Evolutionary conservation across 2,888 invertebrate species (phyloP).

Genomic region (Pimpla rufipes): DNA sequence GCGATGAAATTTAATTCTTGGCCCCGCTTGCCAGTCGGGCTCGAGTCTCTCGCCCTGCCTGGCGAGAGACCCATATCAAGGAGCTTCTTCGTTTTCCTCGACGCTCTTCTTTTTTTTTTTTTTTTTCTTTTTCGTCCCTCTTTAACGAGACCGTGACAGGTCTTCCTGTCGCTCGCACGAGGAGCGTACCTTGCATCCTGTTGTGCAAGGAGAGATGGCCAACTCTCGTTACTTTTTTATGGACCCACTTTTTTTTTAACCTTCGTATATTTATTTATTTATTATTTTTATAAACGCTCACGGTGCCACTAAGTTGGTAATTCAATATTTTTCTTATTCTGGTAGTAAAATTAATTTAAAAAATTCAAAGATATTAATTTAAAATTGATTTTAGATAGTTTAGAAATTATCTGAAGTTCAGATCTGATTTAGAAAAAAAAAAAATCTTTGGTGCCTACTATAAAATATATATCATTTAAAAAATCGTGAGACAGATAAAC

Average conservation of each 20-base stretch:
- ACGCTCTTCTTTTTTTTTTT: conserved; percentile 4
- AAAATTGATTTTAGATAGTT: background rate
- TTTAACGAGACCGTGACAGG: conserved; percentile 36
- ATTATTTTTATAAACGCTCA: too few relatives aligned
- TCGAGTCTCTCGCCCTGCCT: conserved; percentile 25
- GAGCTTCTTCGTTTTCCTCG: conserved; percentile 24
- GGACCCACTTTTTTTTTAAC: background rate
- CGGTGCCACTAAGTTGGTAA: too few relatives aligned
- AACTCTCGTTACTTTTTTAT: background rate
- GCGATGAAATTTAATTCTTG: conserved; percentile 80
- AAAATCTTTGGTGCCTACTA: background rate
- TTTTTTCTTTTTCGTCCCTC: background rate
- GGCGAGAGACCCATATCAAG: conserved; percentile 39
- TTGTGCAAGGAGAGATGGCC: background rate
- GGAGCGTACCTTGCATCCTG: conserved; percentile 29
- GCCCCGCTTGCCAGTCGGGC: conserved; percentile 11
- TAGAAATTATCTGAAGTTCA: too few relatives aligned
- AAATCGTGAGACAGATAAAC: background rate
- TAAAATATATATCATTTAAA: background rate
- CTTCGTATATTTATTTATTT: too few relatives aligned
- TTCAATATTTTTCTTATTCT: too few relatives aligned
- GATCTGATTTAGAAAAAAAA: too few relatives aligned
- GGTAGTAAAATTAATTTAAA: too few relatives aligned
- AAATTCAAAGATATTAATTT: background rate
- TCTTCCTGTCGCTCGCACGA: conserved; percentile 37